These are phyloP conservation scores for Chondrosia reniformis DNA, from an alignment of 37 sponge, comb jelly and placozoan genomes.

Conservation along the genomic window DNA sequence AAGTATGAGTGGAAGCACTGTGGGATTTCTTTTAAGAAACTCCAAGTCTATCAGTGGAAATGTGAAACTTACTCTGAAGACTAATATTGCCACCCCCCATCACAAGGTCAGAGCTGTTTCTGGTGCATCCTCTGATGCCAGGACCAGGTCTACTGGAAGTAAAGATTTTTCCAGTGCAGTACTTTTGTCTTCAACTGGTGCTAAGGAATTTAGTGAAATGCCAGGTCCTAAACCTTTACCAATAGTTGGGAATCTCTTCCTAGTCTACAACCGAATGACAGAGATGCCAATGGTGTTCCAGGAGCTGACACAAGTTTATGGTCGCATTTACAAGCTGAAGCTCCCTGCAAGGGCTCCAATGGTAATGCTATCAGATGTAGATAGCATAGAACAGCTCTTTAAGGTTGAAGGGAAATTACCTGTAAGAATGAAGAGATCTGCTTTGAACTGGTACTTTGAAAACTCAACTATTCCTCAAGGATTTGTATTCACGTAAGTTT, in stretches of 20 bases:
- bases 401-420: neutral
- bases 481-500: conserved; percentile 4
- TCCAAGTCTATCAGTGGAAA: too few species aligned
- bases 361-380: neutral
- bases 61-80: too few species aligned
- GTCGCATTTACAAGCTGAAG: neutral
- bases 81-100: too few species aligned
- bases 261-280: neutral
- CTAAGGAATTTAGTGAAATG: conserved; percentile 4
- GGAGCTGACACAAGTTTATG: neutral
- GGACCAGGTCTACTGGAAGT: too few species aligned
- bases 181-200: too few species aligned
- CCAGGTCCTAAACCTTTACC: conserved; percentile 18
- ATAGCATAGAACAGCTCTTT: conserved; percentile 6
- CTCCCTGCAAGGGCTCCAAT: neutral
- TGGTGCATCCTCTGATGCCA: too few species aligned
- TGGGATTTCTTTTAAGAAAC: too few species aligned
- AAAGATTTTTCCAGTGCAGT: too few species aligned
- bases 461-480: neutral
- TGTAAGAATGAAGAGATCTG: neutral
- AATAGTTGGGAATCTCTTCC: neutral
- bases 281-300: neutral
- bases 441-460: neutral
- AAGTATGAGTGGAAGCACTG: too few species aligned
- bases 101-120: too few species aligned